A percentile compares a stretch with the other conserved stretches of the same genome.
Conservation (phyloP, 2,888 invertebrate species). For the Hyalella azteca region DNA sequence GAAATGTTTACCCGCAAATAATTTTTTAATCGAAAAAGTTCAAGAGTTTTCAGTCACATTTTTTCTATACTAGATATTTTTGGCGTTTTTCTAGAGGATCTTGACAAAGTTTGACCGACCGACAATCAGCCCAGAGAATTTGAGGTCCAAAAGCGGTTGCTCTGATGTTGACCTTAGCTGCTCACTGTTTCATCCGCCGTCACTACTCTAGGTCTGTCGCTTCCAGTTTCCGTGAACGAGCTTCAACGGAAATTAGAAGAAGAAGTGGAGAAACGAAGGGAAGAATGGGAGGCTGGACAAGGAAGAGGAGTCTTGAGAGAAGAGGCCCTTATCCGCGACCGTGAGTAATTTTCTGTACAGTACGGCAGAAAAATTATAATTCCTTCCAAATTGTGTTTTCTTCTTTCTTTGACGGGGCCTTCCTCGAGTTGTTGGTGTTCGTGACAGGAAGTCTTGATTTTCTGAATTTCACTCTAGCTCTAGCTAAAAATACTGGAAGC, state of each 20-base stretch:
- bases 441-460: too few relatives aligned
- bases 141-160: background rate
- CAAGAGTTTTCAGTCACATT: too few relatives aligned
- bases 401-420: too few relatives aligned
- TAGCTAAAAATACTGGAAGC: too few relatives aligned
- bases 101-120: conserved; percentile 1
- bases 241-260: conserved; percentile 58
- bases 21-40: too few relatives aligned
- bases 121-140: background rate
- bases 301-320: conserved; percentile 52
- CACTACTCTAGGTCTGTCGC: conserved; percentile 54
- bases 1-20: too few relatives aligned
- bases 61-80: too few relatives aligned
- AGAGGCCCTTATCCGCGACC: conserved; percentile 46
- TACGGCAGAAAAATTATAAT: too few relatives aligned
- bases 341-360: background rate
- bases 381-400: too few relatives aligned
- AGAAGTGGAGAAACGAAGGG: conserved; percentile 57
- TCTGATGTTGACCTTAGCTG: background rate
- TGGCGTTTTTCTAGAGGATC: conserved; percentile 14
- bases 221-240: conserved; percentile 59
- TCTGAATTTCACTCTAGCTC: too few relatives aligned
- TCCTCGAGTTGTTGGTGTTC: too few relatives aligned
- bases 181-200: conserved; percentile 16
- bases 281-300: conserved; percentile 56